Evolutionary conservation across 2,888 invertebrate genomes (phyloP), one percentile per base, ranked within the genome.

Genomic region (Loripinus fragilis): DNA sequence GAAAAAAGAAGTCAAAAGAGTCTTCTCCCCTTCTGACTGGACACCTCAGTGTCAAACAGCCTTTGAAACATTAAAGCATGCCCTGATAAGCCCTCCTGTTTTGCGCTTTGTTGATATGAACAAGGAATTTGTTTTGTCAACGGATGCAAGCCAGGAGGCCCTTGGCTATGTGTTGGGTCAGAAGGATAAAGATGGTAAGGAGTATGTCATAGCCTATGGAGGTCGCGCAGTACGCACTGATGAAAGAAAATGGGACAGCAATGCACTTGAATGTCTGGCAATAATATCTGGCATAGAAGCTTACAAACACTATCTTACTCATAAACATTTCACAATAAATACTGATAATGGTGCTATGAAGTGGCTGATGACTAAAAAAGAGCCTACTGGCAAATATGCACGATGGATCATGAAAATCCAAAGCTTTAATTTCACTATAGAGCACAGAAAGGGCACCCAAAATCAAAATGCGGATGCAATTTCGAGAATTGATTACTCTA

Each of bases 401-500:
- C 12, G 80, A 23, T 83, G 76, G 83, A 67, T 66, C 15, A 28
- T 75, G 0, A 66, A 73, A 20, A 33, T 80, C 7, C 80, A 83
- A 65, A 72, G 68, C 2, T 80, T 67, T 55, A 65, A 80, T 71
- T 78, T 68, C 52, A 71, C 74, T 17, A 71, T 83, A 20, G n/a
- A 17, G 8, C 74, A 78, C 50, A 48, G 64, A 30, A 60, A 70
- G 42, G 83, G 83, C 35, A 17, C 23, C 0, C 45, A 45, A 41
- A 81, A 76, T 33, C 41, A 64, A 15, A 68, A 71, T 67, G 78
- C 83, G 41, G 76, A 80, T 71, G 80, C 78, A 15, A 48, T 80
- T 10, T 75, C 78, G 15, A 70, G 75, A 60, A 20, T 75, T 20
- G 48, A 67, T 33, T 80, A 80, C 41, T 35, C 71, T 30, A 35